Evolutionary conservation across 2,113 vertebrate species (phyloP), one percentile per base, ranked within the genome.

Genomic region (Dasyornis broadbenti): DNA sequence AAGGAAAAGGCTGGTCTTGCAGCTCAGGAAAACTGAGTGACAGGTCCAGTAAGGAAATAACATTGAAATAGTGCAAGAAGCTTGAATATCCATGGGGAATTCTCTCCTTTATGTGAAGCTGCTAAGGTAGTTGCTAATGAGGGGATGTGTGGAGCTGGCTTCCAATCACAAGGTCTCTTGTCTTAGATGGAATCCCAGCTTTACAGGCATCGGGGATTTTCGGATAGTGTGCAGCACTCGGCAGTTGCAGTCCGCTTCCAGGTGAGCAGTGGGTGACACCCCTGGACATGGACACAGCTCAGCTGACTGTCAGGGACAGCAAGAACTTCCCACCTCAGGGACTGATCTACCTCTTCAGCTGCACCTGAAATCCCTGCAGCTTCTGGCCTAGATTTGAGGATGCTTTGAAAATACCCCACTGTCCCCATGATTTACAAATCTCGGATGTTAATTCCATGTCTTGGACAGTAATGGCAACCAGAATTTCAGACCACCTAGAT

Each of bases 181-280:
- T 89, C 92, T 94, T 93, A 78, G 69, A 90, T 94, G 87, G 63
- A 89, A 81, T 91, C 64, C 78, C 84, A 87, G 85, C 75, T 93
- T 73, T 83, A 72, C 81, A 94, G 87, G 77, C 59, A 89, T 65
- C 39, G 63, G 85, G 64, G 78, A 72, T 70, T 91, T 87, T 87
- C 16, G 9, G 84, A 57, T 95, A 91, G 82, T 54, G 52, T 63
- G 65, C 92, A 91, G 85, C 81, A 78, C 78, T 57, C 26, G 5
- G 10, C 73, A 70, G 54, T 78, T 89, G 84, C 78, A 73, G 64
- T 75, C 30, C 71, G 49, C 92, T 87, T 81, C 68, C 73, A 93
- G 85, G 90, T 91, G 85, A 85, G 90, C 90, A 47, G 37, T 53
- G 87, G 30, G 49, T 85, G 69, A 23, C 54, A 66, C 63, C 37